Evolutionary conservation across 2,113 vertebrate species (phyloP), one percentile per base, ranked within the genome.

Genomic region (Crotophaga sulcirostris): DNA sequence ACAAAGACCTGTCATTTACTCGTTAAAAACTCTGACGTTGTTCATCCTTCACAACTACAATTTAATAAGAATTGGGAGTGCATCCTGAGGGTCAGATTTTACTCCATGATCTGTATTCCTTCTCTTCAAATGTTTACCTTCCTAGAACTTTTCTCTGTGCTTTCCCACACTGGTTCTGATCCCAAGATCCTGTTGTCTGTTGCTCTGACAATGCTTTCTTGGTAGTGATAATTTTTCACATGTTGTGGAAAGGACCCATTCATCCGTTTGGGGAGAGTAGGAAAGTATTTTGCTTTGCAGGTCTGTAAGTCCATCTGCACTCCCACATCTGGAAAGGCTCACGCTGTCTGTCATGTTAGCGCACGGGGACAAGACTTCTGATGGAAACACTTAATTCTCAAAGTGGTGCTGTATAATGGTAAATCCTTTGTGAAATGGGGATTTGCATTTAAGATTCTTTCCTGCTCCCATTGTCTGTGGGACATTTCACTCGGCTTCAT

Each of bases 331-430:
- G 97, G 96, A 97, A 96, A 82, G 82, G 62, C 88, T 93, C 93
- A 90, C 2, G 6, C 70, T 1, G 44, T 84, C 90, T 93, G 77
- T 91, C 26, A 1, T 74, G 73, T 87, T 67, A 72, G 86, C 55
- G 72, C 47, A 7, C 34, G 16, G 87, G 84, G 94, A 94, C 94
- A 77, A 83, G 81, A 16, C 52, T 94, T 83, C 84, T 93, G 84
- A 95, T 91, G 91, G 91, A 96, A 96, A 72, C 93, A 95, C 81
- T 96, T 97, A 96, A 95, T 91, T 95, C 97, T 94, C 78, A 96
- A 90, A 95, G 93, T 1, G 3, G 79, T 73, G 76, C 80, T 81
- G 94, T 88, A 92, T 93, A 80, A 80, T 3, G 51, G 38, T 44
- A 94, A 96, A 93, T 92, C 92, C 96, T 94, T 93, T 83, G 68